Evolutionary conservation across 2,797 vertebrate genomes (phyloP).

Genomic region (Streptopelia turtur): DNA sequence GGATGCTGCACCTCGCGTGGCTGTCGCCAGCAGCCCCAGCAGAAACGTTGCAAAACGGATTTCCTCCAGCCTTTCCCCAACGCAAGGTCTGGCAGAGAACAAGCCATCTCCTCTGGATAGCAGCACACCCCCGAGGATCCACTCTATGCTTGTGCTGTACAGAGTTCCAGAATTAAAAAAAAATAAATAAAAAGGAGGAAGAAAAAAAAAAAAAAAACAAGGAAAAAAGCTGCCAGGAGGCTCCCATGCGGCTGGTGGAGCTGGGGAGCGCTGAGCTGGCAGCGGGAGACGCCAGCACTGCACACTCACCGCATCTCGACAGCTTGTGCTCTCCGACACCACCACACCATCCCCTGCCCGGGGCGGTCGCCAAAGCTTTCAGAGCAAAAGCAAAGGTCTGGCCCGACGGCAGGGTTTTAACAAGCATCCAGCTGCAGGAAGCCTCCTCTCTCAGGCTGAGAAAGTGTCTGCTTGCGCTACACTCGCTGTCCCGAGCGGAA

Average conservation of each 20-base stretch:
- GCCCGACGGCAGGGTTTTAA: neutral
- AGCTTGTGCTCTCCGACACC: neutral
- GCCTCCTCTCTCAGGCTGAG: neutral
- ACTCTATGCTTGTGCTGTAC: neutral
- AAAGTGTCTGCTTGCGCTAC: neutral
- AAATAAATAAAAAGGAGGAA: neutral
- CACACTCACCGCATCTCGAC: neutral
- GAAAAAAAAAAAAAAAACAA: neutral
- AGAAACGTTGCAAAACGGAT: neutral
- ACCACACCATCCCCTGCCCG: neutral
- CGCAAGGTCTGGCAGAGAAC: neutral
- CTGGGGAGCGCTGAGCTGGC: neutral
- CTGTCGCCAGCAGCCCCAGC: neutral
- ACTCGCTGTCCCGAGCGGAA: rapidly evolving
- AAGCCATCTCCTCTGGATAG: neutral
- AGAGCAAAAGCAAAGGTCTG: neutral
- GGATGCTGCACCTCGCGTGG: neutral
- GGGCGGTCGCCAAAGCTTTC: neutral
- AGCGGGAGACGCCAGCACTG: neutral
- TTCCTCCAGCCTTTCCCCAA: neutral
- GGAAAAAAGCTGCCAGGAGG: neutral
- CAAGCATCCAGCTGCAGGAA: neutral
- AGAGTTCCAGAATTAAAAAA: neutral
- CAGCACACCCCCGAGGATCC: neutral
- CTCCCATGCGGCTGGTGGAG: neutral